Base-by-base conservation (phyloP, 2,888 invertebrate species). In the Meteorus cinctellus region DNA sequence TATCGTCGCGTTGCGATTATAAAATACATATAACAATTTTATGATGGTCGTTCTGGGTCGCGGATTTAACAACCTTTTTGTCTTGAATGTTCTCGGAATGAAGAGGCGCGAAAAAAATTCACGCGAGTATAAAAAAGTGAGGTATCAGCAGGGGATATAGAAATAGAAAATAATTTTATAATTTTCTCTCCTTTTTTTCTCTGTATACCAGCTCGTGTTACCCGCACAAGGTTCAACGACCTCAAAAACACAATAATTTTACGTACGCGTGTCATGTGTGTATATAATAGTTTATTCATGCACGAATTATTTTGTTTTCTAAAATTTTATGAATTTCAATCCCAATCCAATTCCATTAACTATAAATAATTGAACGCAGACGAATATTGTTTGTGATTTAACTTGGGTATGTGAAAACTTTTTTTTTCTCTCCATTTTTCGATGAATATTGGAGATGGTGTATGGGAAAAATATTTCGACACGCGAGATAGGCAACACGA, bases 41-140 rank as follows among this genome's bases (percentile, higher is more conserved):
- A 69, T 48, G 75, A 34, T 68, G 74, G 68, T 55, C 77, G 74
- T 74, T 75, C 63, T 51, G 66, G 76, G 74, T 77, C 76, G 69
- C 19, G n/a, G 31, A 41, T 27, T 10, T n/a, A 31, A 29, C 62
- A 16, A 62, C 29, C 59, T 62, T 31, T 41, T 62, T 36, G 65
- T 41, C 36, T 36, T 19, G 36, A 65, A 16, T 65, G 19, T 65
- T 65, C 41, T n/a, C 1, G 65, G 36, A 29, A 65, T 36, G 19
- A 62, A 62, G 27, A 62, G 27, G 29, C 1, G 31, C 1, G 3
- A 36, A 62, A 31, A 27, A 60, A 24, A 60, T 10, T 16, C n/a
- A 41, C 2, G 16, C 12, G 27, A 1, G 14, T 24, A 62, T 27
- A 65, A 24, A 63, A 34, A 14, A 14, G 62, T 27, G 29, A 12